phyloP scores from a whole-genome alignment of 2,888 invertebrate genomes.

The Acrocera orbiculus region DNA sequence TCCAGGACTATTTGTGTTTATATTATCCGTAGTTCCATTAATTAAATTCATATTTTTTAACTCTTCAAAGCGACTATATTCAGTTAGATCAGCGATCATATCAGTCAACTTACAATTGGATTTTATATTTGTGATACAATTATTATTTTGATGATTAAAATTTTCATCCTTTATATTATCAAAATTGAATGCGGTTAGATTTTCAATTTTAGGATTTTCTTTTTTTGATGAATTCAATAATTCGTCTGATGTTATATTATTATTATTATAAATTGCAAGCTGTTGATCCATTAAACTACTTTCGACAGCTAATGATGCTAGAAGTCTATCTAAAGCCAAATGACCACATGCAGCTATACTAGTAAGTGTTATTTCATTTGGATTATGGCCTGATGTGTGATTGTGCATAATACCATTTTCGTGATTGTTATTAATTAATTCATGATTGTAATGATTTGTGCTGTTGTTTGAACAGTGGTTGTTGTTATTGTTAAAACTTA shows the following conservation, averaged over 20 bases:
- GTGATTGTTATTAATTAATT: not conserved
- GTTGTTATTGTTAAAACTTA: too few relatives aligned
- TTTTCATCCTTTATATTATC: not conserved
- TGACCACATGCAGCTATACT: conserved; percentile 12
- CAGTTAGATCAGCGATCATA: conserved; percentile 16
- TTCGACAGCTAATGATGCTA: conserved; percentile 15
- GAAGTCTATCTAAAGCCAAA: conserved; percentile 15
- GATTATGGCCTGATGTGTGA: not conserved
- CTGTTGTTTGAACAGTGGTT: not conserved
- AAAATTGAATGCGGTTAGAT: not conserved
- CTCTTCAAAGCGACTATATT: conserved; percentile 14
- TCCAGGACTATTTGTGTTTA: not conserved
- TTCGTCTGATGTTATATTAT: not conserved
- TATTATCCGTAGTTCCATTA: conserved; percentile 10
- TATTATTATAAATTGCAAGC: conserved; percentile 1
- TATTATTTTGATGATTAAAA: not conserved
- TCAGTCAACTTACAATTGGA: conserved; percentile 14
- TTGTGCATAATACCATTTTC: not conserved
- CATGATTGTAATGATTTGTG: too few relatives aligned
- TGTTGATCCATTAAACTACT: conserved; percentile 14
- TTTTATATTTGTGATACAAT: too few relatives aligned
- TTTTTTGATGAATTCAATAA: not conserved
- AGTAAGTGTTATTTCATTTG: conserved; percentile 8
- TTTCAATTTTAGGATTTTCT: not conserved
- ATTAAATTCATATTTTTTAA: conserved; percentile 2